These are phyloP conservation scores for Guaruba guarouba DNA, from an alignment of 2,113 vertebrate species.

Conservation along the genomic window DNA sequence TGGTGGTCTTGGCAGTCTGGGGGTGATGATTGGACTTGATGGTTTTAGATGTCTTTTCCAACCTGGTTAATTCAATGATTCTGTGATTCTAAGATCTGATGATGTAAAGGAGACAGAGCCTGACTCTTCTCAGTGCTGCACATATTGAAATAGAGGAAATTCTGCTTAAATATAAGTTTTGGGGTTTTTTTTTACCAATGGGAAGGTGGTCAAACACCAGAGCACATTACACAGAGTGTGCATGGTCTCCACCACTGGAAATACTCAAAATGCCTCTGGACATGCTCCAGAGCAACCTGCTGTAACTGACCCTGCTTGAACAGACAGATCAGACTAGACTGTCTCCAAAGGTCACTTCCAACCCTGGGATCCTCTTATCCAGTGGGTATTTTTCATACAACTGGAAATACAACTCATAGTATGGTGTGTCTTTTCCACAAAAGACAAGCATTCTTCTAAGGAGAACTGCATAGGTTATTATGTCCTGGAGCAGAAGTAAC, in stretches of 20 bases:
- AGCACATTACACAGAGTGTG: neutral
- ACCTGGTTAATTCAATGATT: neutral
- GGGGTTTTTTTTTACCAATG: fast-evolving
- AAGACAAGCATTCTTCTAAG: neutral
- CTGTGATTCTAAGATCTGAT: neutral
- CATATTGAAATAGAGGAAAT: neutral
- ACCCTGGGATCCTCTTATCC: neutral
- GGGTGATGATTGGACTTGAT: neutral
- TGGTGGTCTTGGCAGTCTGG: neutral
- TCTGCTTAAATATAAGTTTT: neutral
- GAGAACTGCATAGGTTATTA: neutral
- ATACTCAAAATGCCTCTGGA: neutral
- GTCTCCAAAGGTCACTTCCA: neutral
- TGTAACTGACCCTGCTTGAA: neutral
- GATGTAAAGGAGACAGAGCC: neutral
- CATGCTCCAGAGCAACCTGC: neutral
- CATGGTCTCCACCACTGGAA: fast-evolving
- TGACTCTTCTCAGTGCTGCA: neutral
- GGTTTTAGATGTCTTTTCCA: neutral
- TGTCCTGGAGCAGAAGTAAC: slow-evolving; percentile 28
- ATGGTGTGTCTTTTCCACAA: neutral
- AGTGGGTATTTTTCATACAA: neutral
- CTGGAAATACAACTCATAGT: neutral
- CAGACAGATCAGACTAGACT: neutral
- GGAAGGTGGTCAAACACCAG: neutral